Evolutionary conservation across 2,797 vertebrate genomes (phyloP).

Genomic region (Sebastes elongatus): DNA sequence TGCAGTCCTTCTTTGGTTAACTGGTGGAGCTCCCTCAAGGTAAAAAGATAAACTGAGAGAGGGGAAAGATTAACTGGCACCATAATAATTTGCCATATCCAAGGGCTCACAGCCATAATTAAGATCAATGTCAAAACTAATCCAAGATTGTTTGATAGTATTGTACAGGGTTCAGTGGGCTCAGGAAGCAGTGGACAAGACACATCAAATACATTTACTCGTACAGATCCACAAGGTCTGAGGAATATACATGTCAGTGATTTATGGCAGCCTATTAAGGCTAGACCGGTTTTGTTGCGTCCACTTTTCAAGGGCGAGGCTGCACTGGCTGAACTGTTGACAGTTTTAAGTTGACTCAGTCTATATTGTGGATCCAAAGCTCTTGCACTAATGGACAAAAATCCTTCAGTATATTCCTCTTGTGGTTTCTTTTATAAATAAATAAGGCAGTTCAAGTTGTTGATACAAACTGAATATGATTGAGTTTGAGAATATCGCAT

Average conservation of each 20-base stretch:
- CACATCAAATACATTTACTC: background rate
- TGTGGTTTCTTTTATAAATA: background rate
- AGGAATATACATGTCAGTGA: background rate
- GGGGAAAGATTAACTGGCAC: background rate
- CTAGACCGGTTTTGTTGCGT: background rate
- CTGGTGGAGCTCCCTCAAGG: conserved; percentile 1
- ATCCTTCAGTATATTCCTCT: background rate
- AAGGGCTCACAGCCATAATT: conserved; percentile 18
- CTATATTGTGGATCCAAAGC: background rate
- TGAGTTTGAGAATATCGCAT: background rate
- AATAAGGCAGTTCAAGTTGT: background rate
- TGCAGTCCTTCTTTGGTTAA: background rate
- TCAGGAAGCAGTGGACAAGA: background rate
- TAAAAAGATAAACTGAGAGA: background rate
- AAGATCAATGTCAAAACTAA: conserved; percentile 10
- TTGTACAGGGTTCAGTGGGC: background rate
- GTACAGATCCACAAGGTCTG: conserved; percentile 1
- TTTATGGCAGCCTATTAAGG: conserved; percentile 14
- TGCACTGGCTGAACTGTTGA: conserved; percentile 17
- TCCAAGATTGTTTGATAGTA: conserved; percentile 5
- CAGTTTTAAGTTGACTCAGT: background rate
- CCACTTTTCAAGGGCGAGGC: conserved; percentile 1
- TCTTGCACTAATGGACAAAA: background rate
- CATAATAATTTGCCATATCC: background rate
- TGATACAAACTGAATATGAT: background rate